phyloP scores from a whole-genome alignment of 2,113 vertebrate genomes.

The Strix uralensis region DNA sequence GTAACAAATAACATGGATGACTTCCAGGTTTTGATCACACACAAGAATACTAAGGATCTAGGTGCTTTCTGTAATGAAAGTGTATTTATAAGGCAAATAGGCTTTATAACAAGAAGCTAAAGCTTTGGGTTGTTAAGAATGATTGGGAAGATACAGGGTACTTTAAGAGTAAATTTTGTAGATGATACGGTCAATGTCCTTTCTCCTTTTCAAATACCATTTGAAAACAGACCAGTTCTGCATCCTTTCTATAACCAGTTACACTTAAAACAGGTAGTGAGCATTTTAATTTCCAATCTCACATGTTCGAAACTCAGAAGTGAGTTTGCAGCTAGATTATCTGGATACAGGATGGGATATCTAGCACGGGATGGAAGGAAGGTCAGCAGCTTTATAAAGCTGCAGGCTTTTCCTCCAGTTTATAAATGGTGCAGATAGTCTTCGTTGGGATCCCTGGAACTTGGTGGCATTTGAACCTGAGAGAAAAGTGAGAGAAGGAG shows the following conservation, averaged over 20 bases:
- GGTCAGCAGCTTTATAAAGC: neutral
- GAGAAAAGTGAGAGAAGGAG: neutral
- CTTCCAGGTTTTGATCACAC: neutral
- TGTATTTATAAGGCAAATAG: neutral
- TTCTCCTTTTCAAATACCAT: neutral
- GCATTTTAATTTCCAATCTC: neutral
- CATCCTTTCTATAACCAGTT: neutral
- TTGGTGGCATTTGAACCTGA: neutral
- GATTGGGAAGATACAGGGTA: neutral
- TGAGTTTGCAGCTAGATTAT: neutral
- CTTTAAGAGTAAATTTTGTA: neutral
- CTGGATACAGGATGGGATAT: neutral
- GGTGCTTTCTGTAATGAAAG: neutral
- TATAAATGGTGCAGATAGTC: neutral
- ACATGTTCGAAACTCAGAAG: neutral
- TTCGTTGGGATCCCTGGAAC: neutral
- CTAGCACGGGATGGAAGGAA: neutral
- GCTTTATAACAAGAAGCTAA: neutral
- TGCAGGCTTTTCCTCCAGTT: neutral
- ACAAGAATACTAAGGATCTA: neutral
- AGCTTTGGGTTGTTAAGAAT: neutral
- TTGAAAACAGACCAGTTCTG: neutral
- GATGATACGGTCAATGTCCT: neutral
- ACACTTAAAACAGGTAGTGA: neutral
- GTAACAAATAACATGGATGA: neutral